phyloP scores from a whole-genome alignment of 2,888 invertebrate genomes.

The Cryptosula pallasiana region DNA sequence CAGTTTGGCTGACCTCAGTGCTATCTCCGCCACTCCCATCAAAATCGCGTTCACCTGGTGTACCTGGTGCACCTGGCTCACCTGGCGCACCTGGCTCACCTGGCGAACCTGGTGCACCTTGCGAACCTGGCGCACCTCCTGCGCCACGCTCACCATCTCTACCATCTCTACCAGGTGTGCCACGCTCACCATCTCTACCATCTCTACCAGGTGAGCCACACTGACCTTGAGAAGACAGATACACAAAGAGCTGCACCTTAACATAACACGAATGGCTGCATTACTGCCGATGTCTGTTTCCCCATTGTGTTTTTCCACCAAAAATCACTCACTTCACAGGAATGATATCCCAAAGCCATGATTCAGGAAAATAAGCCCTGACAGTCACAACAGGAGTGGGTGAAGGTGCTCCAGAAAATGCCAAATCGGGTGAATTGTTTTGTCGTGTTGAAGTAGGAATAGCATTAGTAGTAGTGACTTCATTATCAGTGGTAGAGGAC shows the following conservation, averaged over 20 bases:
- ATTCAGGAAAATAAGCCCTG: constrained; percentile 38
- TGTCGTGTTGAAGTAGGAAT: too few species aligned
- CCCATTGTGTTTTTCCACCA: too few species aligned
- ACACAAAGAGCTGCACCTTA: too few species aligned
- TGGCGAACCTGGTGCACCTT: neutral
- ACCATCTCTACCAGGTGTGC: neutral
- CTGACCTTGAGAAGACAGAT: too few species aligned
- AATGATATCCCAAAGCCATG: constrained; percentile 41
- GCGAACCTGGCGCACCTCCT: neutral
- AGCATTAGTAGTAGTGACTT: too few species aligned
- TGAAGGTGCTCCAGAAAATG: too few species aligned
- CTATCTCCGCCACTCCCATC: neutral
- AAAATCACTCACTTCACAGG: constrained; percentile 34
- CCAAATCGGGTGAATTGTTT: too few species aligned
- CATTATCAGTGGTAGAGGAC: too few species aligned
- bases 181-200: neutral
- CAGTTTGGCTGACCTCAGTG: neutral
- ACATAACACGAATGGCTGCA: neutral
- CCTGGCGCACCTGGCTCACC: neutral
- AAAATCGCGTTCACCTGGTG: neutral
- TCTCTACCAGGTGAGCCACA: neutral
- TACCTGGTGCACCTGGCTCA: neutral
- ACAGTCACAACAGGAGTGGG: neutral
- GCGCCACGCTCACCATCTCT: neutral
- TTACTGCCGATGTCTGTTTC: neutral